These are phyloP conservation scores for Synanthedon formicaeformis DNA, from an alignment of 2,888 invertebrate species.

Conservation along the genomic window DNA sequence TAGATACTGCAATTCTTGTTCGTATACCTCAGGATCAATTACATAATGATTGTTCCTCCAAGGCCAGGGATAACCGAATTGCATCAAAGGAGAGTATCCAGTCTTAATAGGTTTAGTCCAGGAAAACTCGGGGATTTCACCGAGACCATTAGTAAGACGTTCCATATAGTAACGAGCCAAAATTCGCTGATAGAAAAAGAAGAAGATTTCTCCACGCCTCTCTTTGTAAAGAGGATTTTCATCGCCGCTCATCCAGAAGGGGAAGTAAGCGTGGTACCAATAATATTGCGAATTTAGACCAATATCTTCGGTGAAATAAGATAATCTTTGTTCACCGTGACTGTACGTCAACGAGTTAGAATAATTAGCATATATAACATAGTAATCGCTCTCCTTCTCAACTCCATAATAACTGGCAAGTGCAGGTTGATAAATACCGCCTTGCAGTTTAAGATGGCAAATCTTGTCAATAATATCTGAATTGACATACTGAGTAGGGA, in stretches of 20 bases:
- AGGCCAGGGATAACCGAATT: slow-evolving; percentile 56
- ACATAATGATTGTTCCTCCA: slow-evolving; percentile 73
- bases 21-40: slow-evolving; percentile 57
- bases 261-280: slow-evolving; percentile 72
- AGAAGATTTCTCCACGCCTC: slow-evolving; percentile 75
- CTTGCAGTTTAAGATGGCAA: slow-evolving; percentile 50
- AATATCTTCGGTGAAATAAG: slow-evolving; percentile 79
- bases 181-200: slow-evolving; percentile 75
- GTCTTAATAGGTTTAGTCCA: slow-evolving; percentile 71
- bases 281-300: slow-evolving; percentile 76
- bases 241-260: slow-evolving; percentile 73
- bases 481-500: slow-evolving; percentile 75
- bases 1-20: slow-evolving; percentile 65
- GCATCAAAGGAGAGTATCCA: slow-evolving; percentile 35
- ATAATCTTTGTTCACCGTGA: slow-evolving; percentile 69
- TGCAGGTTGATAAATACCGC: slow-evolving; percentile 29
- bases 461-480: slow-evolving; percentile 63
- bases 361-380: slow-evolving; percentile 70
- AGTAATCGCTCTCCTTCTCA: slow-evolving; percentile 42
- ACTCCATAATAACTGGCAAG: slow-evolving; percentile 43
- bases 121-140: slow-evolving; percentile 69
- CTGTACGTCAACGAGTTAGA: slow-evolving; percentile 61
- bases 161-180: slow-evolving; percentile 76
- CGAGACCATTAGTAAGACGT: slow-evolving; percentile 71
- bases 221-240: slow-evolving; percentile 59